Evolutionary conservation across 1,140 invertebrate genomes (phyloP).

Genomic region (Drosophila nigromelanica): DNA sequence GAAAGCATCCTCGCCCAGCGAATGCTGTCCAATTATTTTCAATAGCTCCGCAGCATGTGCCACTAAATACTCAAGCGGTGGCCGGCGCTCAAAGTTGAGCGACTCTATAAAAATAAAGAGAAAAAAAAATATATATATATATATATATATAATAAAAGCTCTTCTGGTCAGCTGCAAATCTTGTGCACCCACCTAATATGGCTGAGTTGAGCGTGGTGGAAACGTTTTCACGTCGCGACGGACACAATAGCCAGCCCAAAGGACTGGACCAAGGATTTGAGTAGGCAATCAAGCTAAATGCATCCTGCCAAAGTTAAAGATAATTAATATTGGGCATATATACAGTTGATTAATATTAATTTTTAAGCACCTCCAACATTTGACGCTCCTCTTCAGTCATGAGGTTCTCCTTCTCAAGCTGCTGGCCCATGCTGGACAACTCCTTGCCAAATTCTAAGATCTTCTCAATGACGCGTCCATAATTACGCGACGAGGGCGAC

Average conservation of each 20-base stretch:
- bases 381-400: constrained; percentile 95
- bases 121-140: constrained; percentile 8
- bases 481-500: constrained; percentile 85
- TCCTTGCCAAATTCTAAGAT: constrained; percentile 97
- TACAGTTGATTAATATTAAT: constrained; percentile 13
- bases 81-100: constrained; percentile 93
- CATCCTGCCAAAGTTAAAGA: constrained; percentile 88
- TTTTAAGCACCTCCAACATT: constrained; percentile 91
- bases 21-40: constrained; percentile 93
- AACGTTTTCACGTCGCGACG: constrained; percentile 95
- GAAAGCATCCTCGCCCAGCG: constrained; percentile 97
- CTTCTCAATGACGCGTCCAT: constrained; percentile 93
- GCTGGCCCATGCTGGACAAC: constrained; percentile 94
- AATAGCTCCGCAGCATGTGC: constrained; percentile 95
- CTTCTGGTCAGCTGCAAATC: background rate
- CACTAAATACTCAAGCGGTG: constrained; percentile 95
- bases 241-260: constrained; percentile 96
- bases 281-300: constrained; percentile 98
- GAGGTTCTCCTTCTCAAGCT: constrained; percentile 92
- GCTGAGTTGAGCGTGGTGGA: constrained; percentile 98
- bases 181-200: constrained; percentile 90
- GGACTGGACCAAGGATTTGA: constrained; percentile 98
- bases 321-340: constrained; percentile 10
- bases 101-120: constrained; percentile 88
- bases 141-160: background rate